Conservation (phyloP, 2,888 invertebrate species). For the Hydrotaea cyrtoneurina region DNA sequence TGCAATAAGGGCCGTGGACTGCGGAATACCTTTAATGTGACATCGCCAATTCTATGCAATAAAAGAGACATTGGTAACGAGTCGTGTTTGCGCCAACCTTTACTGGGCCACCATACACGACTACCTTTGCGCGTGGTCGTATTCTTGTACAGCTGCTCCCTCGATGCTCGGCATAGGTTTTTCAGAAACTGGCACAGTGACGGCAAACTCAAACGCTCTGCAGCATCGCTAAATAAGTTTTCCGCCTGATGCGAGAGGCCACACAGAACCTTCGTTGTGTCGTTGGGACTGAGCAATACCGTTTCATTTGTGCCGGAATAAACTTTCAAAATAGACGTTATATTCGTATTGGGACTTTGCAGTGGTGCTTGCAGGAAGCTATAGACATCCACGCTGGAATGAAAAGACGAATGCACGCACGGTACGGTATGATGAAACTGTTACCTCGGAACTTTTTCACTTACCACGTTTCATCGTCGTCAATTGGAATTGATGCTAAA, state of each 20-base stretch:
- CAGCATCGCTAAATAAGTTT: constrained; percentile 93
- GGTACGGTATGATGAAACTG: background rate
- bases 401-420: background rate
- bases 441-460: constrained; percentile 55
- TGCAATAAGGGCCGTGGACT: constrained; percentile 94
- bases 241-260: constrained; percentile 94
- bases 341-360: constrained; percentile 83
- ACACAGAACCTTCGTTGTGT: constrained; percentile 94
- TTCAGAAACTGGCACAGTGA: constrained; percentile 91
- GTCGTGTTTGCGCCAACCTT: constrained; percentile 80
- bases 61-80: constrained; percentile 84
- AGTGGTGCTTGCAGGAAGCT: constrained; percentile 89
- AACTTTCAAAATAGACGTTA: constrained; percentile 79
- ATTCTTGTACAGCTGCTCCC: constrained; percentile 84
- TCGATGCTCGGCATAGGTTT: constrained; percentile 92
- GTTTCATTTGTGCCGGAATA: constrained; percentile 80
- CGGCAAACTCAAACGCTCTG: constrained; percentile 91
- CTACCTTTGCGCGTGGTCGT: constrained; percentile 81
- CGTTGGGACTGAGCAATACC: constrained; percentile 87
- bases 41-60: constrained; percentile 92
- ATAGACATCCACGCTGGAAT: constrained; percentile 89
- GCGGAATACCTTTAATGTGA: constrained; percentile 91
- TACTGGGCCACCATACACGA: constrained; percentile 80
- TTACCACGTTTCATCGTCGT: constrained; percentile 91
- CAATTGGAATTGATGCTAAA: constrained; percentile 84